phyloP scores from a whole-genome alignment of 1,140 invertebrate genomes.

The Sarcophaga bullata region DNA sequence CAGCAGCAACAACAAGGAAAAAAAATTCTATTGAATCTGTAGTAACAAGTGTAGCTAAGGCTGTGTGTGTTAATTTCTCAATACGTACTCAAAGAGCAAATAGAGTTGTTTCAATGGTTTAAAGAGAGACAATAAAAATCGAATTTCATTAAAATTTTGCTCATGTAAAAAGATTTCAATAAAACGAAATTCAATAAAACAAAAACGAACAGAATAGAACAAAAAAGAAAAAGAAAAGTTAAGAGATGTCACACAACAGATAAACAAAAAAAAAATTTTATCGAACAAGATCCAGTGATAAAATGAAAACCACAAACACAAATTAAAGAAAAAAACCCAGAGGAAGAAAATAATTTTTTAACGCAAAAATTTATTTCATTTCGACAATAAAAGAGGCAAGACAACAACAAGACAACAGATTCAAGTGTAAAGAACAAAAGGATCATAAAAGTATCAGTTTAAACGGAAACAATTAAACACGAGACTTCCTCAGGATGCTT shows the following conservation, averaged over 20 bases:
- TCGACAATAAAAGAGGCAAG: too few species aligned
- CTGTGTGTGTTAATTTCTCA: too few species aligned
- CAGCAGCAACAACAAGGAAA: background rate
- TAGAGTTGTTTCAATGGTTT: constrained; percentile 11
- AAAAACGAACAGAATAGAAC: background rate
- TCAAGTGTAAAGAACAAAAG: constrained; percentile 24
- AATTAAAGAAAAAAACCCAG: constrained; percentile 5
- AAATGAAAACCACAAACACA: constrained; percentile 3
- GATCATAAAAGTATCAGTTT: constrained; percentile 41
- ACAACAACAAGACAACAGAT: constrained; percentile 25
- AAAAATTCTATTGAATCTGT: background rate
- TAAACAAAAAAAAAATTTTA: background rate
- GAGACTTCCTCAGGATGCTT: constrained; percentile 48
- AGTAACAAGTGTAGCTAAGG: background rate
- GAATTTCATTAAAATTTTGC: constrained; percentile 39
- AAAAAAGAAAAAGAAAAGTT: background rate
- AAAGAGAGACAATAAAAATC: background rate
- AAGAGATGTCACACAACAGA: background rate
- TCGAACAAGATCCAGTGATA: constrained; percentile 30
- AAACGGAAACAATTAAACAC: constrained; percentile 48
- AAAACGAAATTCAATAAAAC: background rate
- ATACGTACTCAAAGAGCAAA: background rate
- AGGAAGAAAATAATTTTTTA: background rate
- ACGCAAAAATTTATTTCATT: background rate
- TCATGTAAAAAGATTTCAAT: constrained; percentile 15